Conservation (phyloP, 2,113 vertebrate species). For the Eidolon helvum region DNA sequence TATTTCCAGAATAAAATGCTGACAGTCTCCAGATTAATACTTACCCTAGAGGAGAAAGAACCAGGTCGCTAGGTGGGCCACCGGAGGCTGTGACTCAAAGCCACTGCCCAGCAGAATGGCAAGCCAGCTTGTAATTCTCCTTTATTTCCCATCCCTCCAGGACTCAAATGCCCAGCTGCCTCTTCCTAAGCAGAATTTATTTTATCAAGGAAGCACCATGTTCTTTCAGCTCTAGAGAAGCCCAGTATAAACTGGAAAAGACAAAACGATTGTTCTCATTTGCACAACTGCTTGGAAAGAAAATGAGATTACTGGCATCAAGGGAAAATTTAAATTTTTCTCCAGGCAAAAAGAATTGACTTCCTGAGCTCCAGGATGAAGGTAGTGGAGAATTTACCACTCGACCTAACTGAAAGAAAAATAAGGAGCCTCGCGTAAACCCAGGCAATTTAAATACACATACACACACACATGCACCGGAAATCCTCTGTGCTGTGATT, state of each 20-base stretch:
- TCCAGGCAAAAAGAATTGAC: slow-evolving; percentile 58
- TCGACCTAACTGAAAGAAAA: slow-evolving; percentile 21
- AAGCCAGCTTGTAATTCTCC: slow-evolving; percentile 38
- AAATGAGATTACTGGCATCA: slow-evolving; percentile 52
- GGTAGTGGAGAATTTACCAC: slow-evolving; percentile 50
- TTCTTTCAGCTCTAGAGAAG: slow-evolving; percentile 49
- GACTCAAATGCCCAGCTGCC: slow-evolving; percentile 10
- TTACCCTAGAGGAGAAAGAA: background rate
- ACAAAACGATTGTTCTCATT: slow-evolving; percentile 60
- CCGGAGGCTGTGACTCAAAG: background rate
- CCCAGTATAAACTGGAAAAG: slow-evolving; percentile 29
- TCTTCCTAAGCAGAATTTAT: slow-evolving; percentile 59
- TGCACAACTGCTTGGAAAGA: slow-evolving; percentile 61
- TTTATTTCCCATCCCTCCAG: slow-evolving; percentile 17
- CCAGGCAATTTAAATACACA: slow-evolving; percentile 29
- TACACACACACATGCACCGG: background rate
- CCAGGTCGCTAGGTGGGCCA: background rate
- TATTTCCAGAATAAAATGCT: background rate
- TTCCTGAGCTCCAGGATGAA: slow-evolving; percentile 48
- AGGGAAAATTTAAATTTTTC: slow-evolving; percentile 42
- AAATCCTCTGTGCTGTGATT: slow-evolving; percentile 56
- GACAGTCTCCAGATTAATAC: background rate
- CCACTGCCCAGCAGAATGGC: background rate
- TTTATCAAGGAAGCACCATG: slow-evolving; percentile 41
- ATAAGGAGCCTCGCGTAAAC: slow-evolving; percentile 51